Percentiles rank a stretch among this genome's conserved stretches.
phyloP scores from a whole-genome alignment of 2,888 invertebrate genomes.

The Ariolimax columbianus region DNA sequence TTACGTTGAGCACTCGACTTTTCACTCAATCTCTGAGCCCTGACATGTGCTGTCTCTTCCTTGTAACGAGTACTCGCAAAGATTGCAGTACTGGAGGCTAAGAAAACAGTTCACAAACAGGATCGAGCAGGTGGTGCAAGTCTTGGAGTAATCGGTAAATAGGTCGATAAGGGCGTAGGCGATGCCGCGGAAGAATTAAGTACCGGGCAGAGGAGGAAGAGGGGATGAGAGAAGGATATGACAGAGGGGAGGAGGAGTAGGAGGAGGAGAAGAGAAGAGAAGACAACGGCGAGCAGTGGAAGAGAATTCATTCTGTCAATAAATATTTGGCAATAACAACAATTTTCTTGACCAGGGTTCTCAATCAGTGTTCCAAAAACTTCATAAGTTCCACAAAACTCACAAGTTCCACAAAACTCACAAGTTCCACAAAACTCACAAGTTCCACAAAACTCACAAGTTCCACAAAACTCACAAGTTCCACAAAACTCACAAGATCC shows the following conservation, averaged over 20 bases:
- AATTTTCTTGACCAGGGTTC: background rate
- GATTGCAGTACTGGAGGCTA: conserved; percentile 13
- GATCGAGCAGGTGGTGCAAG: conserved; percentile 7
- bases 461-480: no score
- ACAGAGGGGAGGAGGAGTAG: background rate
- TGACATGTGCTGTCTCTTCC: background rate
- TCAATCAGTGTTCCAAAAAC: no score
- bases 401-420: no score
- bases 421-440: no score
- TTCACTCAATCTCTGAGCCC: background rate
- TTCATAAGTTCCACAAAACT: no score
- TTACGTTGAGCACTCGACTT: background rate
- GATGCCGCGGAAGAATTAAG: background rate
- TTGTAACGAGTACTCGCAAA: background rate
- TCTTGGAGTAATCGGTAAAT: conserved; percentile 19
- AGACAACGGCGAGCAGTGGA: background rate
- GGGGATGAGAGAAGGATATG: background rate
- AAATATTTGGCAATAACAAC: background rate
- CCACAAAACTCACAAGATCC: no score
- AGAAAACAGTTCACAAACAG: background rate
- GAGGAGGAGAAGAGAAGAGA: background rate
- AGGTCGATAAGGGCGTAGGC: conserved; percentile 9
- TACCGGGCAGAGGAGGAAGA: background rate
- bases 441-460: no score
- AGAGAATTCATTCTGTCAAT: background rate